Evolutionary conservation across 2,797 vertebrate genomes (phyloP).

Genomic region (Myiotriccus ornatus): DNA sequence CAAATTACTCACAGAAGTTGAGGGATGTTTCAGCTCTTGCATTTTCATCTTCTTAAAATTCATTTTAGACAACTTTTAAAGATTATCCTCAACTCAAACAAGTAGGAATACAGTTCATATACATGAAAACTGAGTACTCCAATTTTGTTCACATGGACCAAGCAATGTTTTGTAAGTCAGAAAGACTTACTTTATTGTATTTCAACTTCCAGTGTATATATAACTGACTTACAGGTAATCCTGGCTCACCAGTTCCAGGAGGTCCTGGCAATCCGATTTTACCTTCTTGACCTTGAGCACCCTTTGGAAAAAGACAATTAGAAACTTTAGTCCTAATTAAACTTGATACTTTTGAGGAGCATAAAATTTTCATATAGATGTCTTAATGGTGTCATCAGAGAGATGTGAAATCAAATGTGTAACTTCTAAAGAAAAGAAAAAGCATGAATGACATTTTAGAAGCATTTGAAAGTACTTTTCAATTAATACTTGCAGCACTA

Average conservation of each 20-base stretch:
- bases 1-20: background rate
- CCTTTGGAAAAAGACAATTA: slow-evolving; percentile 56
- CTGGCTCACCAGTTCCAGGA: slow-evolving; percentile 80
- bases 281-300: slow-evolving; percentile 72
- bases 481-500: background rate
- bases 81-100: background rate
- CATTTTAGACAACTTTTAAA: background rate
- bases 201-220: background rate
- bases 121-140: background rate
- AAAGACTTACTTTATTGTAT: background rate
- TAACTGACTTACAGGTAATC: slow-evolving; percentile 78
- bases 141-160: background rate
- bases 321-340: background rate
- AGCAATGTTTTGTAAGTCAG: background rate
- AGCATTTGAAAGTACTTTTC: background rate
- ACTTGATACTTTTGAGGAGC: background rate
- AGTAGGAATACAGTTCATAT: background rate
- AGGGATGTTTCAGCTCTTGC: background rate
- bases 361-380: background rate
- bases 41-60: background rate
- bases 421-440: background rate
- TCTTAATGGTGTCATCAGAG: background rate
- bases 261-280: slow-evolving; percentile 66
- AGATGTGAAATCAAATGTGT: background rate
- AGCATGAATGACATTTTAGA: background rate